Evolutionary conservation across 2,113 vertebrate genomes (phyloP).

Genomic region (Chrysemys picta): DNA sequence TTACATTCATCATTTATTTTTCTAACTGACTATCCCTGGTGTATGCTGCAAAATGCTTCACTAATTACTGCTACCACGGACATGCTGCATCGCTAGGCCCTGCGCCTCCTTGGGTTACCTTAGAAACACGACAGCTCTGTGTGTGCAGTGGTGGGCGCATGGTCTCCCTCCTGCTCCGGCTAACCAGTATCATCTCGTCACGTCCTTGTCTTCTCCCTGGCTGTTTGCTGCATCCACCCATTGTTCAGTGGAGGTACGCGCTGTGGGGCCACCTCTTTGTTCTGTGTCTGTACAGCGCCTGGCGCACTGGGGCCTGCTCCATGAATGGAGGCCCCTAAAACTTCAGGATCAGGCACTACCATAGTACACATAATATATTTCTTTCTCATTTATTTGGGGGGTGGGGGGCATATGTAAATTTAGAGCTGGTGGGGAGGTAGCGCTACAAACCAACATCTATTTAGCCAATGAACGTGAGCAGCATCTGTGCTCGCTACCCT

Average conservation of each 20-base stretch:
- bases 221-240: not conserved
- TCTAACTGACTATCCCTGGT: not conserved
- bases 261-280: not conserved
- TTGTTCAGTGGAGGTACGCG: not conserved
- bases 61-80: constrained; percentile 12
- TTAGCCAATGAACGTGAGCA: not conserved
- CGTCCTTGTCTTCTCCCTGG: not conserved
- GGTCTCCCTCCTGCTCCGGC: too few relatives aligned
- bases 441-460: not conserved
- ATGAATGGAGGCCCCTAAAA: not conserved
- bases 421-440: not conserved
- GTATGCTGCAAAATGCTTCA: not conserved
- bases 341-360: not conserved
- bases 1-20: constrained; percentile 39
- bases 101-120: too few relatives aligned
- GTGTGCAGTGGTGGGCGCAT: too few relatives aligned
- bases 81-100: too few relatives aligned
- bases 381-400: not conserved
- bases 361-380: too few relatives aligned
- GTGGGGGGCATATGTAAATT: not conserved
- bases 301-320: not conserved
- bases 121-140: too few relatives aligned
- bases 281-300: not conserved
- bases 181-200: too few relatives aligned
- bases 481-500: not conserved